Base-by-base conservation (phyloP, 2,113 vertebrate species). In the Lagenorhynchus albirostris region DNA sequence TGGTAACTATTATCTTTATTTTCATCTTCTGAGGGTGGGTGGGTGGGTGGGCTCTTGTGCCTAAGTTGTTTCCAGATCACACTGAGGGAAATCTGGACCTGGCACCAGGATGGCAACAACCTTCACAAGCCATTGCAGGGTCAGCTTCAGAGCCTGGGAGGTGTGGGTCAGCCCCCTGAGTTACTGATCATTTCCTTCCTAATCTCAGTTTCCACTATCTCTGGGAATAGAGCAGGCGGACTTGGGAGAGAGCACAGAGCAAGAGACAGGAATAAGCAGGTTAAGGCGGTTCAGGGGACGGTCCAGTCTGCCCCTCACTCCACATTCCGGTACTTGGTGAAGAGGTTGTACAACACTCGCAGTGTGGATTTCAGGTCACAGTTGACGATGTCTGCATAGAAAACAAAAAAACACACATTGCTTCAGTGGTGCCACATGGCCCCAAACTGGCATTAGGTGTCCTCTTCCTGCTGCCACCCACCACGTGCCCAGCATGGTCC, bases 291-390 rank as follows among this genome's bases (percentile, higher is more conserved):
- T 44, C 0, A 3, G 53, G 68, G 87, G 68, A 83, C 0, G 11
- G 70, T 89, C 82, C 77, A 10, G 53, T 14, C 41, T 25, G 90
- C 55, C 73, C 96, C 95, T 98, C 98, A 99, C 82, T 99, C 99
- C 94, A 99, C 99, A 0, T 99, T 99, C 97, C 99, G 99, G 99
- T 99, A 99, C 95, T 99, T 99, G 98, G 99, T 99, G 98, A 99
- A 99, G 96, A 99, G 99, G 98, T 99, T 99, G 99, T 99, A 99
- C 36, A 99, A 99, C 79, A 99, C 99, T 80, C 99, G 99, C 94
- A 99, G 99, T 0, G 99, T 99, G 12, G 99, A 99, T 96, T 99
- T 99, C 95, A 99, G 99, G 98, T 99, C 99, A 96, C 99, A 99
- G 98, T 99, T 99, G 98, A 99, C 99, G 3, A 99, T 99, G 98